Evolutionary conservation across 2,888 invertebrate genomes (phyloP).

Genomic region (Nemotelus pantherinus): DNA sequence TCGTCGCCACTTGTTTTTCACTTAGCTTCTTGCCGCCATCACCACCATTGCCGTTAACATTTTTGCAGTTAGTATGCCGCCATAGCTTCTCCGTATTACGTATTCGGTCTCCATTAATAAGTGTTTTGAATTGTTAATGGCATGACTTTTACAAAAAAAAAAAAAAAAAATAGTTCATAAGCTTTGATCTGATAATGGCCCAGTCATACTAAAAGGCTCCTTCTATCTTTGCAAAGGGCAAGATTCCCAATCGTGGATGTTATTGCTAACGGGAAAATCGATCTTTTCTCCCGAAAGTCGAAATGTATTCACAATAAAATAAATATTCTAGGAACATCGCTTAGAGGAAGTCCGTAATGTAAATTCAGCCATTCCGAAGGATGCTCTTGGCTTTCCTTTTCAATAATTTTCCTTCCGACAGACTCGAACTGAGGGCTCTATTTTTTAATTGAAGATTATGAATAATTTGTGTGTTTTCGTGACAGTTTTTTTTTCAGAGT

Average conservation of each 20-base stretch:
- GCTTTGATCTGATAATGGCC: slow-evolving; percentile 19
- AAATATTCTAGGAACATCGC: not conserved
- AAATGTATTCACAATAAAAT: not conserved
- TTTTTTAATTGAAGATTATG: too few relatives aligned
- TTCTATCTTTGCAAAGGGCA: too few relatives aligned
- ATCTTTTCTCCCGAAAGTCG: not conserved
- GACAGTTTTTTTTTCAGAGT: too few relatives aligned
- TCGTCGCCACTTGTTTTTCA: not conserved
- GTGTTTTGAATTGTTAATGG: slow-evolving; percentile 38
- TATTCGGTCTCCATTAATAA: slow-evolving; percentile 34
- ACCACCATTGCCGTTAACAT: not conserved
- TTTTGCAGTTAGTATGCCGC: not conserved
- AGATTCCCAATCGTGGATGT: not conserved
- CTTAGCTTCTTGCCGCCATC: not conserved
- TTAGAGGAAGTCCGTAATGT: not conserved
- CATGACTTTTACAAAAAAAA: slow-evolving; percentile 22
- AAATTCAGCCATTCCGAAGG: too few relatives aligned
- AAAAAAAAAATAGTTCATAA: not conserved
- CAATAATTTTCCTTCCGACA: too few relatives aligned
- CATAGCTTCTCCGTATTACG: not conserved
- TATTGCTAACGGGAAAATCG: not conserved
- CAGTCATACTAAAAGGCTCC: not conserved
- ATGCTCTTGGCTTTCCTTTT: too few relatives aligned
- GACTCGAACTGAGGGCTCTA: too few relatives aligned
- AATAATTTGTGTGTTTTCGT: too few relatives aligned